Percentiles rank a stretch among this genome's conserved stretches.
Conservation (phyloP, 1,140 invertebrate genomes). For the Leptinotarsa lineolata region DNA sequence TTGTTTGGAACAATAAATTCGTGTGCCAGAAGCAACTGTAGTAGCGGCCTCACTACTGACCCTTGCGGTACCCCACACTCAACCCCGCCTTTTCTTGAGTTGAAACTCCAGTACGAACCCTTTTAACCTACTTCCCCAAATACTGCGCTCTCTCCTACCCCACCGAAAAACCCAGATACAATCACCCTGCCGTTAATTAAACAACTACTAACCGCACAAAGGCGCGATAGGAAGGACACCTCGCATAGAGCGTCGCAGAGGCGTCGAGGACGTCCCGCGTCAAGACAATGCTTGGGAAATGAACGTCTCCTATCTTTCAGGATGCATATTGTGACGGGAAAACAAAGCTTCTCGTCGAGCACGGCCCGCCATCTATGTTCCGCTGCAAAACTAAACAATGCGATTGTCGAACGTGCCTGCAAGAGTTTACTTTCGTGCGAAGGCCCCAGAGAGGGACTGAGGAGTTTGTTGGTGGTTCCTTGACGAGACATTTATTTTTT, state of each 20-base stretch:
- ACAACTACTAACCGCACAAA: not conserved
- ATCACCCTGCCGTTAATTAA: not conserved
- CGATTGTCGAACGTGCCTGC: not conserved
- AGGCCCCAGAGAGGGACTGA: not conserved
- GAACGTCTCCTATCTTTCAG: slow-evolving; percentile 24
- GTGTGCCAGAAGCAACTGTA: too few species aligned
- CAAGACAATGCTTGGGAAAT: slow-evolving; percentile 26
- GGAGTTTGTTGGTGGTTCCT: not conserved
- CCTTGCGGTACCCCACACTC: too few species aligned
- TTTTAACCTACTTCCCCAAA: not conserved
- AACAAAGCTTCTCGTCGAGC: slow-evolving; percentile 13
- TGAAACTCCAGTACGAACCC: not conserved
- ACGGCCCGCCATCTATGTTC: slow-evolving; percentile 24
- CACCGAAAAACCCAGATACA: not conserved
- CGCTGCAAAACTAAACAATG: slow-evolving; percentile 26
- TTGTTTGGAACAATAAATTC: too few species aligned
- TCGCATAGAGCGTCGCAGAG: not conserved
- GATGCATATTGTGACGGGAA: slow-evolving; percentile 21
- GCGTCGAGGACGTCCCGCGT: slow-evolving; percentile 6
- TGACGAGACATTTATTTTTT: not conserved
- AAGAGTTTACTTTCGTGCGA: too few species aligned
- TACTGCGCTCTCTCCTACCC: not conserved
- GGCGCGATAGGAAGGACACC: not conserved
- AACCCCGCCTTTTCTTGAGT: too few species aligned
- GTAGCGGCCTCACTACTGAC: too few species aligned